Evolutionary conservation across 1,140 invertebrate species (phyloP), one percentile per base, ranked within the genome.

Genomic region (Atta cephalotes): DNA sequence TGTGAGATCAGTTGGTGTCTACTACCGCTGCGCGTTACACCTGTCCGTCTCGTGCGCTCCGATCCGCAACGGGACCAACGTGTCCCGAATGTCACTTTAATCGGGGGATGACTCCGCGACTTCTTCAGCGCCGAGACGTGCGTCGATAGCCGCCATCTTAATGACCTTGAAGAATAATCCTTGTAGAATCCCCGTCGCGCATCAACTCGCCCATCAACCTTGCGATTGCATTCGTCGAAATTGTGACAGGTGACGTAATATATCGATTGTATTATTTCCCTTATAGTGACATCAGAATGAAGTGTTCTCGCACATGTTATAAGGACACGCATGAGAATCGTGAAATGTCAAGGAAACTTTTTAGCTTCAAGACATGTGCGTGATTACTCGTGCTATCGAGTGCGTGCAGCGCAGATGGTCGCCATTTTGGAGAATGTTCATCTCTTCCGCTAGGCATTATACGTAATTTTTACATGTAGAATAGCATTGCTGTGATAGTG

Each of bases 1-100:
- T 94, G 92, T 92, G 93, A 93, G 93, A 94, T 94, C 94, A 94
- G 94, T 94, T 93, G 92, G 92, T 92, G 93, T 91, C 93, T 94
- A 94, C 93, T 94, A 92, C 89, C 89, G 92, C 93, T 92, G 90
- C 93, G 94, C 92, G 93, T 94, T 94, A 94, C 94, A 94, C 93
- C 93, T 94, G 93, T 85, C 89, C 45, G 88, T 51, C 71, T 79
- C 65, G 82, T 86, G 88, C 71, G 86, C 78, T 88, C 84, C 58
- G 71, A 21, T 86, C 60, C 49, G 21, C 63, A 78, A 81, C 68
- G 45, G 21, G 39, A 81, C 28, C 62, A 51, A 53, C 62, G 12
- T 18, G 31, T 65, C 49, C 28, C 62, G 49, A 81, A 88, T 88
- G 76, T 86, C 71, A 85, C 53, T 82, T 51, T 81, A 28, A 60